A percentile compares a stretch with the other conserved stretches of the same genome.
phyloP scores from a whole-genome alignment of 1,140 invertebrate species.

The Gonioctena quinquepunctata region DNA sequence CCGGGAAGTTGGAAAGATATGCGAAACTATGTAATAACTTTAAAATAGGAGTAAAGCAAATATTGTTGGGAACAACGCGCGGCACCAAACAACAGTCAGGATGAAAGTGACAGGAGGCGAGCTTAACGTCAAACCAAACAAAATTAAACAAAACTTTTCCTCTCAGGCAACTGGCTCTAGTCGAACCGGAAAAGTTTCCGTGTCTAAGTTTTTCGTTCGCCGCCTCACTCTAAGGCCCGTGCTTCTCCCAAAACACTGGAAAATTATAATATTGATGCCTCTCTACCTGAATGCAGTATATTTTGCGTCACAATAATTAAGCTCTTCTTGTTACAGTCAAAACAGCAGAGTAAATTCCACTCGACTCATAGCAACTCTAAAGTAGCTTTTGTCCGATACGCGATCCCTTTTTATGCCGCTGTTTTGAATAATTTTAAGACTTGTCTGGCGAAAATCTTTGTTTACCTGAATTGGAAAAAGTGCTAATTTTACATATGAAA shows the following conservation, averaged over 20 bases:
- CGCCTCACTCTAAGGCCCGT: constrained; percentile 41
- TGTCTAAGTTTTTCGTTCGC: constrained; percentile 51
- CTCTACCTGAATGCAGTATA: constrained; percentile 41
- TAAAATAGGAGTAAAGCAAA: constrained; percentile 49
- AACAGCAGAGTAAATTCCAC: constrained; percentile 4
- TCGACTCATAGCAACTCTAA: neutral
- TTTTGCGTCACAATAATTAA: constrained; percentile 38
- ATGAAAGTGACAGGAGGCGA: constrained; percentile 56
- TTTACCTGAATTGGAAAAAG: neutral
- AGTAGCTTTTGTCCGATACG: constrained; percentile 1
- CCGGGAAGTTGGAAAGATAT: constrained; percentile 20
- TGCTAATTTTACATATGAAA: too few relatives aligned
- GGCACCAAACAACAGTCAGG: constrained; percentile 50
- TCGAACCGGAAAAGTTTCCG: constrained; percentile 49
- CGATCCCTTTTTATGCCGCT: neutral
- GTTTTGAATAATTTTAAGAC: constrained; percentile 2
- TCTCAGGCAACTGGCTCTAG: constrained; percentile 51
- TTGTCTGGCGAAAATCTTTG: neutral
- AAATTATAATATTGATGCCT: constrained; percentile 55
- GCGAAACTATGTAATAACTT: constrained; percentile 50
- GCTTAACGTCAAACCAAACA: constrained; percentile 57
- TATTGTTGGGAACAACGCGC: constrained; percentile 51
- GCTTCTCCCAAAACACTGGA: constrained; percentile 48
- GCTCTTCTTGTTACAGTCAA: constrained; percentile 22
- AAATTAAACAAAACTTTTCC: constrained; percentile 57